Percentiles rank a stretch among this genome's conserved stretches.
Conservation (phyloP, 1,140 invertebrate genomes). For the Ips typographus region DNA sequence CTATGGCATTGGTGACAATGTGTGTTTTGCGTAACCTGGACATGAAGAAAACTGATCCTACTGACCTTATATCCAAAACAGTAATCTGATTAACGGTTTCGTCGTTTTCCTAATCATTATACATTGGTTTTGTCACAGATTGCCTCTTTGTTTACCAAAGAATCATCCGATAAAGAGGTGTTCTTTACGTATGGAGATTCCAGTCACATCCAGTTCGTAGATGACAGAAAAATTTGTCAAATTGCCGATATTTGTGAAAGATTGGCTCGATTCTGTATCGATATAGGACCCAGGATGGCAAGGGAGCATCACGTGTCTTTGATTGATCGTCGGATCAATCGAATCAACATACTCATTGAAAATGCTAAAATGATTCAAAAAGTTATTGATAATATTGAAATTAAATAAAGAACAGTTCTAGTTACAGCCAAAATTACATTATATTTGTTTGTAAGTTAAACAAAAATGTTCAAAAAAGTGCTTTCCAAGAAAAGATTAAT, state of each 20-base stretch:
- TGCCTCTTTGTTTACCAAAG: not conserved
- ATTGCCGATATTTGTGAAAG: conserved; percentile 20
- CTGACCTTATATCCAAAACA: conserved; percentile 25
- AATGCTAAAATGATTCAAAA: conserved; percentile 8
- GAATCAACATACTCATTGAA: conserved; percentile 15
- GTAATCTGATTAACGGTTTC: conserved; percentile 14
- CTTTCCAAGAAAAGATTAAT: no score
- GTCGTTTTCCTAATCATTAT: not conserved
- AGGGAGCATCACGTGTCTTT: not conserved
- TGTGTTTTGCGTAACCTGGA: conserved; percentile 23
- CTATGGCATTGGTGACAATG: conserved; percentile 28
- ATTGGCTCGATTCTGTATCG: not conserved
- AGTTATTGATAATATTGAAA: conserved; percentile 21
- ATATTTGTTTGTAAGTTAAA: no score
- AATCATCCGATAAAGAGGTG: conserved; percentile 19
- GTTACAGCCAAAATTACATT: no score
- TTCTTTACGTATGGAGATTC: conserved; percentile 14
- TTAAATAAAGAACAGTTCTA: no score
- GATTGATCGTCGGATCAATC: not conserved
- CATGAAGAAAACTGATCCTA: conserved; percentile 1
- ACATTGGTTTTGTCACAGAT: conserved; percentile 18
- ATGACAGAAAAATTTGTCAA: conserved; percentile 9
- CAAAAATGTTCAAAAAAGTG: no score
- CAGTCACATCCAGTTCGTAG: conserved; percentile 8
- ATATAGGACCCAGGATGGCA: not conserved